Evolutionary conservation across 2,113 vertebrate genomes (phyloP).

Genomic region (Amphiprion percula): DNA sequence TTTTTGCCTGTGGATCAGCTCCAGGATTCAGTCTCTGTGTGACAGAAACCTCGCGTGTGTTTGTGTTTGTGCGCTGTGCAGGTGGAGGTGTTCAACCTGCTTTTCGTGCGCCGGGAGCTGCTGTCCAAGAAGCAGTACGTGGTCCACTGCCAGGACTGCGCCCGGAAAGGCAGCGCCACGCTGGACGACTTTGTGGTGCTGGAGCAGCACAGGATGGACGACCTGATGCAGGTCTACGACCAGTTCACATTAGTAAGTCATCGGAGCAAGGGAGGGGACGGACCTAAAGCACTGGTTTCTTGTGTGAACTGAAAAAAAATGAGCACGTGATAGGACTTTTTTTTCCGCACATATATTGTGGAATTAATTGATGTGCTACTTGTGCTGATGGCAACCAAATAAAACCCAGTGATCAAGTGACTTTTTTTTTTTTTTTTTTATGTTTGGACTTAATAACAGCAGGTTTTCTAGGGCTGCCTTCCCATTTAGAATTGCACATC

Average conservation of each 20-base stretch:
- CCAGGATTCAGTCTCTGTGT: too few relatives aligned
- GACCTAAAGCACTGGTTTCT: too few relatives aligned
- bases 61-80: conserved; percentile 63
- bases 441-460: too few relatives aligned
- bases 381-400: too few relatives aligned
- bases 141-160: conserved; percentile 99
- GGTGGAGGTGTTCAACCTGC: conserved; percentile 99
- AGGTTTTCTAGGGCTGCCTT: too few relatives aligned
- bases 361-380: too few relatives aligned
- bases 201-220: conserved; percentile 98
- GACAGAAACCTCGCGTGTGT: not conserved
- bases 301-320: too few relatives aligned
- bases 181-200: conserved; percentile 98
- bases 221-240: conserved; percentile 99
- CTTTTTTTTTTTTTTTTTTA: too few relatives aligned
- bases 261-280: not conserved
- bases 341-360: too few relatives aligned
- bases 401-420: too few relatives aligned
- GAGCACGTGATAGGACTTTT: too few relatives aligned
- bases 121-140: conserved; percentile 93
- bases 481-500: too few relatives aligned
- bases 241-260: conserved; percentile 99
- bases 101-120: conserved; percentile 98
- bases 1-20: not conserved
- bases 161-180: conserved; percentile 92